Evolutionary conservation across 2,113 vertebrate genomes (phyloP), one percentile per base, ranked within the genome.

Genomic region (Dicaeum eximium): DNA sequence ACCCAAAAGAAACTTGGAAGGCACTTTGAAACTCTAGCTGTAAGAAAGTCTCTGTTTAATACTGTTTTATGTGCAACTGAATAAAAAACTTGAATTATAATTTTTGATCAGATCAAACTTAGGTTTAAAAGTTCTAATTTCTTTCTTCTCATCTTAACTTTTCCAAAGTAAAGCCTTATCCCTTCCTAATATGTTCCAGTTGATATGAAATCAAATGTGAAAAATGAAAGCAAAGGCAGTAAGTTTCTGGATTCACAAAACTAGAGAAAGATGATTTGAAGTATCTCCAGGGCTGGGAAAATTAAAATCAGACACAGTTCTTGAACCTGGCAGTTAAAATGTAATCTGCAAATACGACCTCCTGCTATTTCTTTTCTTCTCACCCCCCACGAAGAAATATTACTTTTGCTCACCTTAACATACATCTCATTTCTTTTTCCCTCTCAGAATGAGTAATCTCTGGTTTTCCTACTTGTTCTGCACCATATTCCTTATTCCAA

Each of bases 211-310:
- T 93, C 69, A 85, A 80, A 83, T 45, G 14, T 77, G 62, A 73
- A 93, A 96, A 94, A 90, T 70, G 15, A 62, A 90, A 86, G 90
- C 24, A 92, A 92, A 93, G 45, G 42, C 38, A 85, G 18, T 42
- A 31, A 75, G 45, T 31, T 37, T 82, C 58, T 73, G 81, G 25
- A 92, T 80, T 85, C 54, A 62, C 30, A 42, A 50, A 92, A 83
- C 40, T 38, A 45, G 40, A 77, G 38, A 53, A 94, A 78, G 50
- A 42, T 69, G n/a, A 90, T 48, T 80, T 93, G 71, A 25, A 75
- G 4, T 77, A 66, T 47, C 79, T 93, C 71, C 42, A 92, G 62
- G 82, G 62, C 51, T 77, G 18, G 13, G 44, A 80, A 94, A 94
- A 91, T 87, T 70, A 80, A 87, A 94, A 90, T 61, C 79, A 61